phyloP scores from a whole-genome alignment of 2,888 invertebrate genomes.

The Xestia sexstrigata region DNA sequence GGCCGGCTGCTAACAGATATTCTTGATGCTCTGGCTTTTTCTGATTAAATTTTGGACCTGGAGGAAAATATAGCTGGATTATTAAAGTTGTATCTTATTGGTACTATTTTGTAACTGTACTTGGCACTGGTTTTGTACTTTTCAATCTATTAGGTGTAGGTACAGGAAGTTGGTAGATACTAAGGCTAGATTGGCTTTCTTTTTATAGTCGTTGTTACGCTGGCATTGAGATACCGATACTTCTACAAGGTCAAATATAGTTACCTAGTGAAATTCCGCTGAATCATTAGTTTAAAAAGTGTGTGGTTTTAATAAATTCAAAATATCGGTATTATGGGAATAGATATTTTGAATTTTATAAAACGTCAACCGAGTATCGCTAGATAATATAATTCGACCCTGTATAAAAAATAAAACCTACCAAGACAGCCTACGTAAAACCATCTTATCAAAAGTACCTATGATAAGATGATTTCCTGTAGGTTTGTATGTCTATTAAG shows the following conservation, averaged over 20 bases:
- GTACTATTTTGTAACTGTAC: neutral
- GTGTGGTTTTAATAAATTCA: no score
- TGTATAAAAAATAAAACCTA: neutral
- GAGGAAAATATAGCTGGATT: constrained; percentile 14
- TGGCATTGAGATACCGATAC: neutral
- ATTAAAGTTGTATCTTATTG: constrained; percentile 6
- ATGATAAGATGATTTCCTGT: neutral
- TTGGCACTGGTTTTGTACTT: neutral
- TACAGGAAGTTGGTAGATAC: no score
- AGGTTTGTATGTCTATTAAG: neutral
- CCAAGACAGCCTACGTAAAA: neutral
- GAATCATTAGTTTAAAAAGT: neutral
- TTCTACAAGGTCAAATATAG: neutral
- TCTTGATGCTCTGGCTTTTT: constrained; percentile 68
- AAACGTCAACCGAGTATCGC: neutral
- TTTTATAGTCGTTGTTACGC: neutral
- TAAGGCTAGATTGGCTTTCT: neutral
- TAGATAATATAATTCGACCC: neutral
- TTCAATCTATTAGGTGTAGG: neutral
- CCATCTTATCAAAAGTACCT: neutral
- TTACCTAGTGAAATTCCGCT: neutral
- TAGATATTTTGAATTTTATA: no score
- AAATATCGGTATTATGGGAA: no score
- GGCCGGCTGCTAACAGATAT: constrained; percentile 67
- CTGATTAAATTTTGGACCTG: constrained; percentile 73